Conservation (phyloP, 2,888 invertebrate species). For the Notodonta dromedarius region DNA sequence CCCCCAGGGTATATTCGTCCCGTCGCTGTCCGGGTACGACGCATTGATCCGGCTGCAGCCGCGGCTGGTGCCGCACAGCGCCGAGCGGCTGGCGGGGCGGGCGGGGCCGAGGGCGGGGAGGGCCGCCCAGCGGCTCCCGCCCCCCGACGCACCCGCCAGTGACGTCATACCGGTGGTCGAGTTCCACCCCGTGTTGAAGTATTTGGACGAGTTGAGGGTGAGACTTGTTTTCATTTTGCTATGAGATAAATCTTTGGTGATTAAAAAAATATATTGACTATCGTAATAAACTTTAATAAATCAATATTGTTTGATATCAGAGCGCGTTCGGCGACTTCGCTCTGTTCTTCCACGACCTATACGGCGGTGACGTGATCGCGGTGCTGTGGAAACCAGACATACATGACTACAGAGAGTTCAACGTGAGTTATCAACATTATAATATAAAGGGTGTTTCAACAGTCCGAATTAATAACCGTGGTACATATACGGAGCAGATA, state of each 20-base stretch:
- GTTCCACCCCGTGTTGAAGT: conserved; percentile 89
- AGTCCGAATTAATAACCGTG: no score
- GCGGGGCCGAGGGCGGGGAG: background rate
- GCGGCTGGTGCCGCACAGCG: conserved; percentile 66
- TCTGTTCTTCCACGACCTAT: conserved; percentile 94
- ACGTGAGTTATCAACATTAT: conserved; percentile 78
- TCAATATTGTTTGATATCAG: conserved; percentile 62
- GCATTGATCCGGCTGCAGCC: conserved; percentile 87
- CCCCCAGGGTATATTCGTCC: conserved; percentile 65
- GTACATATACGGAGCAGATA: no score
- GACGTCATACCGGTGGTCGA: conserved; percentile 88
- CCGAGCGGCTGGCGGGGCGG: conserved; percentile 60
- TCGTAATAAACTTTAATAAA: no score
- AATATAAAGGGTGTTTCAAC: no score
- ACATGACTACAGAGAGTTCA: conserved; percentile 86
- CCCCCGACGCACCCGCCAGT: conserved; percentile 36
- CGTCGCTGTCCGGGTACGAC: conserved; percentile 87
- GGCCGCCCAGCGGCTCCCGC: background rate
- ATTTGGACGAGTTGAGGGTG: conserved; percentile 90
- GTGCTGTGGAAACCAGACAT: conserved; percentile 92
- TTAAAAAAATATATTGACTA: background rate
- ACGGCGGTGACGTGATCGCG: conserved; percentile 93
- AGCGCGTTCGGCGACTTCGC: conserved; percentile 90
- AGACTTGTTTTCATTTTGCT: conserved; percentile 36
- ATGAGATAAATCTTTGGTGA: no score